These are phyloP conservation scores for Neomonachus schauinslandi DNA, from an alignment of 2,113 vertebrate genomes.

Conservation along the genomic window DNA sequence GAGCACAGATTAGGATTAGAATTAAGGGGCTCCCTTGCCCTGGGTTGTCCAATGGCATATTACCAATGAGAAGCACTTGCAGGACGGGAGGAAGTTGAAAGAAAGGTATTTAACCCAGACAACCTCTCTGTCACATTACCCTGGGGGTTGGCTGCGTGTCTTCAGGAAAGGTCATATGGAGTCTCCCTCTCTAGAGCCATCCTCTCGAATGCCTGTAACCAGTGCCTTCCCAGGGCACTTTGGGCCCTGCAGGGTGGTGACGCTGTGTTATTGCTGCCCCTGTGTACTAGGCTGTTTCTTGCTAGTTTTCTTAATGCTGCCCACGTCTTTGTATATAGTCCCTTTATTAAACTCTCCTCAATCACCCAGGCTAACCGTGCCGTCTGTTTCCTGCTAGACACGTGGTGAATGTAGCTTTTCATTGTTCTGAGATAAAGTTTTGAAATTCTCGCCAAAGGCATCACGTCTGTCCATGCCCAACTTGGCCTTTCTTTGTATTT, in stretches of 20 bases:
- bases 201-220: background rate
- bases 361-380: fast-evolving
- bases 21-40: background rate
- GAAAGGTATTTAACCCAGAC: background rate
- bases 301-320: background rate
- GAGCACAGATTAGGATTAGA: background rate
- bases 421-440: background rate
- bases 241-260: no score
- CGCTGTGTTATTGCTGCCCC: background rate
- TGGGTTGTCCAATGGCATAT: background rate
- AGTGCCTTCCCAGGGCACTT: background rate
- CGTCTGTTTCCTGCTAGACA: background rate
- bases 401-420: background rate
- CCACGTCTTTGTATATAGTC: background rate
- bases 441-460: background rate
- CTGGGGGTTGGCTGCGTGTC: background rate
- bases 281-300: background rate
- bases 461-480: background rate
- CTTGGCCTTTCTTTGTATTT: background rate
- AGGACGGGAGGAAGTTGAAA: background rate
- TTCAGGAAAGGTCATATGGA: background rate
- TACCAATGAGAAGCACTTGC: fast-evolving
- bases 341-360: background rate
- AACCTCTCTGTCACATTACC: background rate
- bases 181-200: background rate